Conservation (phyloP, 2,888 invertebrate species). For the Stratiomys singularior region DNA sequence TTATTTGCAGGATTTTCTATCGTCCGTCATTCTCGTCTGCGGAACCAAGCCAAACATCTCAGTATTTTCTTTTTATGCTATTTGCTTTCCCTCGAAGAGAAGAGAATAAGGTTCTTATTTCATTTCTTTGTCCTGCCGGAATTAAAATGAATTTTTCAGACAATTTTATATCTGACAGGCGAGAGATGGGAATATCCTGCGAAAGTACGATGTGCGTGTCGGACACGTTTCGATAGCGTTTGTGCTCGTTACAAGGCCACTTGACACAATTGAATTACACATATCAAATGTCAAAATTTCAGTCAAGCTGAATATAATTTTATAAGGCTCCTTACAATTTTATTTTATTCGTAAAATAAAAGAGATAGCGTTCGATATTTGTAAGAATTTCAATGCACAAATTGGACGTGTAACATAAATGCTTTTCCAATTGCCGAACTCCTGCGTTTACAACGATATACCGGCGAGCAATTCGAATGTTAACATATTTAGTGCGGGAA, state of each 20-base stretch:
- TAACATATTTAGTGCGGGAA: no score
- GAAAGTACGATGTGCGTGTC: constrained; percentile 27
- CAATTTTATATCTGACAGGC: constrained; percentile 45
- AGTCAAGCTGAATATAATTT: constrained; percentile 44
- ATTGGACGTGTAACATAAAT: no score
- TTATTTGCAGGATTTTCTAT: no score
- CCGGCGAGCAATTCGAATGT: no score
- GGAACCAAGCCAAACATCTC: constrained; percentile 7
- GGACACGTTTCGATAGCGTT: constrained; percentile 43
- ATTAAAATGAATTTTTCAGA: constrained; percentile 46
- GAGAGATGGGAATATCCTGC: constrained; percentile 30
- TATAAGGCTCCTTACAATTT: constrained; percentile 40
- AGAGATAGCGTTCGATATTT: background rate
- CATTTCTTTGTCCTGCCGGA: constrained; percentile 42
- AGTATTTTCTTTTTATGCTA: constrained; percentile 16
- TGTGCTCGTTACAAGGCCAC: constrained; percentile 27
- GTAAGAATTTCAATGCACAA: no score
- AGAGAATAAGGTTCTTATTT: constrained; percentile 30
- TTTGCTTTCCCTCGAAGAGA: constrained; percentile 1
- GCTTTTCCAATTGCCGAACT: no score
- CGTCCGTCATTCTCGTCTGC: background rate
- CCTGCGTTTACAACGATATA: no score
- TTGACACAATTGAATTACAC: constrained; percentile 44
- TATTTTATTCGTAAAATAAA: background rate
- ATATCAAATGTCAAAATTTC: constrained; percentile 48